Evolutionary conservation across 2,797 vertebrate species (phyloP).

Genomic region (Phaenicophaeus curvirostris): DNA sequence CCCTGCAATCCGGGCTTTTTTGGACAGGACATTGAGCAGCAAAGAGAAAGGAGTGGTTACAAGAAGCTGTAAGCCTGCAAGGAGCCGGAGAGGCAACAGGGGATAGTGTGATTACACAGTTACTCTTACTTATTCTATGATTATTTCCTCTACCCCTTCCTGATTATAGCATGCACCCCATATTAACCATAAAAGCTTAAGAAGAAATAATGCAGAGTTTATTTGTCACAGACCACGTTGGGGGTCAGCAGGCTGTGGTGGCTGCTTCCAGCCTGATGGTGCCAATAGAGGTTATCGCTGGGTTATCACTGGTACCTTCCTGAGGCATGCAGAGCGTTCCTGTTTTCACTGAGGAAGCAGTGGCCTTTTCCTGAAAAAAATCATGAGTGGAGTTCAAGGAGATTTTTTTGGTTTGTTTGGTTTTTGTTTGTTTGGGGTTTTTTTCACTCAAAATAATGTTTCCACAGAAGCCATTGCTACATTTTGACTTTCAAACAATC

Average conservation of each 20-base stretch:
- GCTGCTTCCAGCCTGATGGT: neutral
- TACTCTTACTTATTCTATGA: neutral
- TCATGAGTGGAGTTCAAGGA: neutral
- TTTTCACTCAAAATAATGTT: neutral
- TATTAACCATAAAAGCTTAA: neutral
- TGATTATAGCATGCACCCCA: neutral
- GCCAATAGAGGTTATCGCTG: neutral
- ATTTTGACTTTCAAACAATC: neutral
- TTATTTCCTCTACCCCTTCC: neutral
- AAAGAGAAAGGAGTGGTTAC: neutral
- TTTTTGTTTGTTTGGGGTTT: neutral
- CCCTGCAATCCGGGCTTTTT: neutral
- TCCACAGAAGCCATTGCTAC: neutral
- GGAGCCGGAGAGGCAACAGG: neutral
- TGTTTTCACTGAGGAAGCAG: neutral
- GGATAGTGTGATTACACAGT: rapidly evolving
- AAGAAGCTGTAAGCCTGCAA: neutral
- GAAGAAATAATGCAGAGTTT: neutral
- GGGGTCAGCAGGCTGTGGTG: neutral
- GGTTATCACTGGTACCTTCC: neutral
- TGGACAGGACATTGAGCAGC: neutral
- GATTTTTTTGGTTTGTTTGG: neutral
- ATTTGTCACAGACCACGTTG: neutral
- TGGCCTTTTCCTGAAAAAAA: neutral
- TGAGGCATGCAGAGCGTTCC: neutral